phyloP scores from a whole-genome alignment of 2,888 invertebrate species.

The Calameuta filiformis region DNA sequence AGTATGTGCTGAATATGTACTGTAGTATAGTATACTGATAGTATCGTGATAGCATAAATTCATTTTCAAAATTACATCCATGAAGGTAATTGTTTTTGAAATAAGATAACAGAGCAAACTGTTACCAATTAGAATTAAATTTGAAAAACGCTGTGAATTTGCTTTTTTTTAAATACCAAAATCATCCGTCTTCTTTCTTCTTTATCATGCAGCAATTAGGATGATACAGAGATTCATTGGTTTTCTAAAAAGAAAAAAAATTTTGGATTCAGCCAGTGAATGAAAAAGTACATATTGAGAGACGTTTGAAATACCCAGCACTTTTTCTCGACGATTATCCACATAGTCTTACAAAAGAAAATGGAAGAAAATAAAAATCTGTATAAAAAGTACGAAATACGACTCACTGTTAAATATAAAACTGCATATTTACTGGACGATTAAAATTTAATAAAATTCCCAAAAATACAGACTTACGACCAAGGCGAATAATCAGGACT shows the following conservation, averaged over 20 bases:
- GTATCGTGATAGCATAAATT: background rate
- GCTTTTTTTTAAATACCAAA: background rate
- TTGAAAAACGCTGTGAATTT: background rate
- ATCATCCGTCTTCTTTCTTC: background rate
- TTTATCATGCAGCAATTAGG: too few species aligned
- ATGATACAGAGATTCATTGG: too few species aligned
- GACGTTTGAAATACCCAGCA: background rate
- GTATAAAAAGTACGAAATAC: constrained; percentile 6
- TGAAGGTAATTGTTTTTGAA: background rate
- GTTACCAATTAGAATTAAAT: background rate
- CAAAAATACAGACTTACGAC: background rate
- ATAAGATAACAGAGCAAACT: background rate
- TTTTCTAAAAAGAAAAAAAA: too few species aligned
- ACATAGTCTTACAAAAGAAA: constrained; percentile 34
- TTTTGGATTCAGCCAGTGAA: too few species aligned
- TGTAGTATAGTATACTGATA: background rate
- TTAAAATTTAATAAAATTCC: background rate
- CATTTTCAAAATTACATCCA: background rate
- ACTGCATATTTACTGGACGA: background rate
- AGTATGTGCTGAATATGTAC: background rate
- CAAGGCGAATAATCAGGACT: background rate
- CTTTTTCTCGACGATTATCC: background rate
- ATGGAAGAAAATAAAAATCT: constrained; percentile 22
- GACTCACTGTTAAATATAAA: constrained; percentile 10
- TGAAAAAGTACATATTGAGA: background rate